Conservation (phyloP, 2,113 vertebrate genomes). For the Asarcornis scutulata region DNA sequence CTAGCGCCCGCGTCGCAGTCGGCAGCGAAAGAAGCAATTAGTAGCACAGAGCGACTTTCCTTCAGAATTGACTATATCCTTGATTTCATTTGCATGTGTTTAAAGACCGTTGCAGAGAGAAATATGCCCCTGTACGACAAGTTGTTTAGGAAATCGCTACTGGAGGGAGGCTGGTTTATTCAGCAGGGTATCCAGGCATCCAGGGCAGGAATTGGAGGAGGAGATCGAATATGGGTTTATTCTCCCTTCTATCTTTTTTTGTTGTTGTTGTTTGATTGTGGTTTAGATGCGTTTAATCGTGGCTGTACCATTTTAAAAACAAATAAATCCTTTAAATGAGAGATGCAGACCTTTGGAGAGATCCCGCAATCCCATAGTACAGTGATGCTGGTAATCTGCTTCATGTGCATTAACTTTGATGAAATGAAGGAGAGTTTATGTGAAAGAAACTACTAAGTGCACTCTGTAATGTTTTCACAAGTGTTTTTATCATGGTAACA, state of each 20-base stretch:
- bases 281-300: not conserved
- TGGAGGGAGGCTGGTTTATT: not conserved
- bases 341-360: not conserved
- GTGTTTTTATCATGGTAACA: slow-evolving; percentile 99
- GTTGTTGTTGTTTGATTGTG: not conserved
- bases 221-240: not conserved
- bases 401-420: slow-evolving; percentile 68
- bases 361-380: not conserved
- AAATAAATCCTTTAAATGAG: not conserved
- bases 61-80: not conserved
- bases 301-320: not conserved
- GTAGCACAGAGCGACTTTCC: not conserved
- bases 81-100: slow-evolving; percentile 57
- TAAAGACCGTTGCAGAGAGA: not conserved
- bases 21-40: slow-evolving; percentile 15
- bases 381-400: slow-evolving; percentile 47
- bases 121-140: not conserved
- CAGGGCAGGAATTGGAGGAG: not conserved
- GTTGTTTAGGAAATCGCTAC: not conserved
- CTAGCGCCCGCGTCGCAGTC: not conserved
- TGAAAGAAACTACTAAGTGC: slow-evolving; percentile 86
- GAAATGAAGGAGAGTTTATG: slow-evolving; percentile 75
- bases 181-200: not conserved
- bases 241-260: not conserved
- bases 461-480: slow-evolving; percentile 97